phyloP scores from a whole-genome alignment of 2,797 vertebrate species.

The Ispidina lecontei region DNA sequence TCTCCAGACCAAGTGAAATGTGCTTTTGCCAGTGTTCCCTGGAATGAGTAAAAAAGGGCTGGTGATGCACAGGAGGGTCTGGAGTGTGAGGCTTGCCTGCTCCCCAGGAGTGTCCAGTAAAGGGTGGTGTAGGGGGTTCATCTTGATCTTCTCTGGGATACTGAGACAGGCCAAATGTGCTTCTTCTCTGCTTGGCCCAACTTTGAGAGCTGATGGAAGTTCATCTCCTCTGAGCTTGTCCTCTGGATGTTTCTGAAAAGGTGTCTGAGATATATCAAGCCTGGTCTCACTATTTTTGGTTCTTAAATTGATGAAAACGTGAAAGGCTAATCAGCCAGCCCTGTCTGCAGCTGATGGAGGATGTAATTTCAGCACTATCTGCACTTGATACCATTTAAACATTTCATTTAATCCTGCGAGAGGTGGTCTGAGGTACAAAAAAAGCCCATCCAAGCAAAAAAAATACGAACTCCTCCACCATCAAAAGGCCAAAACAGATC shows the following conservation, averaged over 20 bases:
- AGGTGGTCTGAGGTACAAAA: background rate
- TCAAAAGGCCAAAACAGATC: background rate
- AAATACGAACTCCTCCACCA: background rate
- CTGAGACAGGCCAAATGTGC: background rate
- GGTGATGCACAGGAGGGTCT: background rate
- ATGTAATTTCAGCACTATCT: background rate
- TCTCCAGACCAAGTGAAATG: background rate
- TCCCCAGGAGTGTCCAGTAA: background rate
- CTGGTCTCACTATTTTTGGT: background rate
- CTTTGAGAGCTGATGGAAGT: background rate
- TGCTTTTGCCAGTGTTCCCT: accelerated
- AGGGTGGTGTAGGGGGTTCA: background rate
- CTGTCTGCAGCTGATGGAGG: background rate
- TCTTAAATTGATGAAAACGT: background rate
- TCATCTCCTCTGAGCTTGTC: background rate
- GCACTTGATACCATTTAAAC: background rate
- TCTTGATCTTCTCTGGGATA: background rate
- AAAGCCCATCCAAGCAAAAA: constrained; percentile 7
- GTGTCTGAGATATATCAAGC: background rate
- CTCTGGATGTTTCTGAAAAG: background rate
- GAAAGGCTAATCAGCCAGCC: background rate
- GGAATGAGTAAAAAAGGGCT: background rate
- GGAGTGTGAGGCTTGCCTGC: accelerated
- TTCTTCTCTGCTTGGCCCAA: background rate
- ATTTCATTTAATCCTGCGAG: background rate